phyloP scores from a whole-genome alignment of 2,113 vertebrate genomes.

The Pomatostomus ruficeps region DNA sequence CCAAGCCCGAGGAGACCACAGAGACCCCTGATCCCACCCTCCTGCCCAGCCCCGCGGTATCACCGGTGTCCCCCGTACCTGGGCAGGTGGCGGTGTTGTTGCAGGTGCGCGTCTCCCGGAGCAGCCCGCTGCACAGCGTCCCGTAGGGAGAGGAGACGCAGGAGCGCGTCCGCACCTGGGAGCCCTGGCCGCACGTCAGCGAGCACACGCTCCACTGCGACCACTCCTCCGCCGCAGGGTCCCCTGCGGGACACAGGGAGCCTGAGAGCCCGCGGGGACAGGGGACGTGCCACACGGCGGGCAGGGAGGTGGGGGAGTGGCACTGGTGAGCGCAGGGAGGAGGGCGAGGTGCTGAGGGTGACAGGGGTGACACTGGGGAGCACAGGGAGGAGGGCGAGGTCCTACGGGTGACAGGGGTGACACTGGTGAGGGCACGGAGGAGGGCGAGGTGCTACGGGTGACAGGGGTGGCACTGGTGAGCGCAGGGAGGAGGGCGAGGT shows the following conservation, averaged over 20 bases:
- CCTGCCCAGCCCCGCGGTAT: not conserved
- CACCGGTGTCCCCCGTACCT: slow-evolving; percentile 64
- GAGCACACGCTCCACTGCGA: slow-evolving; percentile 98
- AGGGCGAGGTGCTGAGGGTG: not conserved
- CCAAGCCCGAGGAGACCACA: not conserved
- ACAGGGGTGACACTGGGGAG: not conserved
- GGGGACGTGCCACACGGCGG: rapidly evolving
- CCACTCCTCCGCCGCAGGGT: slow-evolving; percentile 96
- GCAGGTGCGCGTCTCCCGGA: slow-evolving; percentile 92
- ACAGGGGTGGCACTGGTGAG: rapidly evolving
- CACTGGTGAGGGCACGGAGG: no score
- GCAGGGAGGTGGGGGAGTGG: rapidly evolving
- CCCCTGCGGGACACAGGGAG: slow-evolving; percentile 69
- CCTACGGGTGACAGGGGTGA: no score
- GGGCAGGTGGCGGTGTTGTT: slow-evolving; percentile 95
- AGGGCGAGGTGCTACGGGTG: no score
- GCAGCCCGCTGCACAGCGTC: slow-evolving; percentile 92
- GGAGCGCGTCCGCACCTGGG: slow-evolving; percentile 93
- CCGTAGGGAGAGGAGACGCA: slow-evolving; percentile 97
- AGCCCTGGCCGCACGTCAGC: slow-evolving; percentile 93
- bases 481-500: rapidly evolving
- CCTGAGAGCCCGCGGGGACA: not conserved
- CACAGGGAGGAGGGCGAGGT: no score
- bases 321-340: rapidly evolving
- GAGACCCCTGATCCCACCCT: rapidly evolving